Conservation (phyloP, 2,797 vertebrate genomes). For the Babyrousa celebensis region DNA sequence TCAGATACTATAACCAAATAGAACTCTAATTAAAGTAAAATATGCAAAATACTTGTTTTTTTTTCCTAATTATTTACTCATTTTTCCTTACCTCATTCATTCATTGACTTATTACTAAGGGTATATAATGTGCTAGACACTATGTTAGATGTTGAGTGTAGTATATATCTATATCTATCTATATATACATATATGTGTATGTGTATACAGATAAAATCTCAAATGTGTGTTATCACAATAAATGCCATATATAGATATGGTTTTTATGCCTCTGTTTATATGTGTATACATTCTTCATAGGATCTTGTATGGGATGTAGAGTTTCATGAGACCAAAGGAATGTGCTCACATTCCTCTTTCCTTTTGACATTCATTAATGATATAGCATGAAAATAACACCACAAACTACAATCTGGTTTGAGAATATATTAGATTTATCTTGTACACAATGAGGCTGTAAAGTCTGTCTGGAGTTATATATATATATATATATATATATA, state of each 20-base stretch:
- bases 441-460: background rate
- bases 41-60: background rate
- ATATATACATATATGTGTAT: background rate
- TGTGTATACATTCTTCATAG: background rate
- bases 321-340: background rate
- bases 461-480: background rate
- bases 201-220: background rate
- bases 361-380: conserved; percentile 17
- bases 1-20: background rate
- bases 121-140: background rate
- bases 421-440: conserved; percentile 13
- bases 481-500: background rate
- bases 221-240: background rate
- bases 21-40: conserved; percentile 27
- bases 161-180: background rate
- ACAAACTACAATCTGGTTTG: background rate
- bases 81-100: background rate
- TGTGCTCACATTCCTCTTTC: background rate
- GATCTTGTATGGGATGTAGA: background rate
- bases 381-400: background rate
- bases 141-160: background rate
- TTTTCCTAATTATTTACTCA: background rate
- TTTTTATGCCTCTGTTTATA: background rate
- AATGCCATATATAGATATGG: background rate
- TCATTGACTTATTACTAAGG: background rate